Conservation (phyloP, 2,888 invertebrate genomes). For the Linnaemya tessellans region DNA sequence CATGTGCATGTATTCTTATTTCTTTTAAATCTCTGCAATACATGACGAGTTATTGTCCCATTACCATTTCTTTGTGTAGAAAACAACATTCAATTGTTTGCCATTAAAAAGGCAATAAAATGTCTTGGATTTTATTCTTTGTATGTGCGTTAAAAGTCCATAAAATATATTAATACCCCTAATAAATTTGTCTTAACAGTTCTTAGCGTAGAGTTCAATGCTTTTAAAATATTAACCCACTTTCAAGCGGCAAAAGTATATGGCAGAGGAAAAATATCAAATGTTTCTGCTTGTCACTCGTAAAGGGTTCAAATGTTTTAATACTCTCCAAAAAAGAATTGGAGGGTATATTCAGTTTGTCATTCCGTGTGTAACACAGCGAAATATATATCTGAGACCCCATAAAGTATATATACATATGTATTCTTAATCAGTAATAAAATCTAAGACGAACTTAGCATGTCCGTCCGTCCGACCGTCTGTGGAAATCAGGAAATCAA, state of each 20-base stretch:
- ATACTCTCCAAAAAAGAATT: too few relatives aligned
- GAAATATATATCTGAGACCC: too few relatives aligned
- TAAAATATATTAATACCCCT: background rate
- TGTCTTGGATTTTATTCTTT: background rate
- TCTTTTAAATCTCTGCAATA: background rate
- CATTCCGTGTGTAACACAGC: too few relatives aligned
- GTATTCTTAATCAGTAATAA: too few relatives aligned
- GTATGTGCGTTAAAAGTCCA: background rate
- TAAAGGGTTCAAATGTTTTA: background rate
- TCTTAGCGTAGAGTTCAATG: slow-evolving; percentile 31
- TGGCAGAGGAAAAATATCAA: background rate
- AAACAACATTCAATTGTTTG: slow-evolving; percentile 3
- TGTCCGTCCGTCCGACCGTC: too few relatives aligned
- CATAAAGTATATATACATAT: too few relatives aligned
- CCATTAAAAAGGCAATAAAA: slow-evolving; percentile 19
- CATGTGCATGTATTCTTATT: background rate
- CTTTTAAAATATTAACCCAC: slow-evolving; percentile 14
- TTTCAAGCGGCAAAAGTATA: background rate
- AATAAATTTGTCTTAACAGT: slow-evolving; percentile 29
- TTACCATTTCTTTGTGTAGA: background rate
- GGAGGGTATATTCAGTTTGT: too few relatives aligned
- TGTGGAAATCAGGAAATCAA: too few relatives aligned
- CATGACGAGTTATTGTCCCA: background rate
- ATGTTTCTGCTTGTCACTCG: background rate
- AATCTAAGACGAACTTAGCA: too few relatives aligned